These are phyloP conservation scores for Clarias macrocephalus DNA, from an alignment of 2,113 vertebrate species.

Conservation along the genomic window DNA sequence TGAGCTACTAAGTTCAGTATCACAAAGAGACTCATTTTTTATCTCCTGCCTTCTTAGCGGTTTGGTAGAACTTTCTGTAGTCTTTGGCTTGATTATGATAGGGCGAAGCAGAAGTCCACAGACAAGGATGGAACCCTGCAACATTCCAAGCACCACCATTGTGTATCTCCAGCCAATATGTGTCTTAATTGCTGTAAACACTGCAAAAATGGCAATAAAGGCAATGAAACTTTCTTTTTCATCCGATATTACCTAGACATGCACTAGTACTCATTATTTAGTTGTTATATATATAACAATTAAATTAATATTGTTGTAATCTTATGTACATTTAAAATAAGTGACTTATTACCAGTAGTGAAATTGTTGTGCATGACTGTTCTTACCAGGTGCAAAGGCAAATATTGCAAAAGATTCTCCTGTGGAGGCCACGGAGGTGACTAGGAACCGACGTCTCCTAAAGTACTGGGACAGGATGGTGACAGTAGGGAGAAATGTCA, in stretches of 20 bases:
- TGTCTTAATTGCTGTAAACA: slow-evolving; percentile 85
- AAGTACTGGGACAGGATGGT: slow-evolving; percentile 97
- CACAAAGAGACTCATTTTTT: not conserved
- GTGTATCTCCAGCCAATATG: slow-evolving; percentile 86
- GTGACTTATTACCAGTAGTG: not conserved
- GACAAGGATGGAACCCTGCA: slow-evolving; percentile 82
- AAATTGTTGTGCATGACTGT: not conserved
- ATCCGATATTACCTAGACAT: not conserved
- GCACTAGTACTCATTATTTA: not conserved
- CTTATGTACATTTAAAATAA: not conserved
- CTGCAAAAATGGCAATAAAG: slow-evolving; percentile 58
- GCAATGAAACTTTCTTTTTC: not conserved
- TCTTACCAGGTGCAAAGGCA: slow-evolving; percentile 88
- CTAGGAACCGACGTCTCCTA: slow-evolving; percentile 82
- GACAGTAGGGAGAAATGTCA: slow-evolving; percentile 91
- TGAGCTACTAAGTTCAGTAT: slow-evolving; percentile 62
- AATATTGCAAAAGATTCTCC: slow-evolving; percentile 93
- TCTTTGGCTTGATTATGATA: slow-evolving; percentile 74
- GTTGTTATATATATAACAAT: not conserved
- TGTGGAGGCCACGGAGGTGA: slow-evolving; percentile 88
- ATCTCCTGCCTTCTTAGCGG: slow-evolving; percentile 49
- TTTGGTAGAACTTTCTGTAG: slow-evolving; percentile 23
- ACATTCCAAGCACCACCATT: slow-evolving; percentile 81
- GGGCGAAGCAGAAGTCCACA: slow-evolving; percentile 87
- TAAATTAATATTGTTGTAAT: not conserved